Base-by-base conservation (phyloP, 2,113 vertebrate species). In the Bujurquina vittata region DNA sequence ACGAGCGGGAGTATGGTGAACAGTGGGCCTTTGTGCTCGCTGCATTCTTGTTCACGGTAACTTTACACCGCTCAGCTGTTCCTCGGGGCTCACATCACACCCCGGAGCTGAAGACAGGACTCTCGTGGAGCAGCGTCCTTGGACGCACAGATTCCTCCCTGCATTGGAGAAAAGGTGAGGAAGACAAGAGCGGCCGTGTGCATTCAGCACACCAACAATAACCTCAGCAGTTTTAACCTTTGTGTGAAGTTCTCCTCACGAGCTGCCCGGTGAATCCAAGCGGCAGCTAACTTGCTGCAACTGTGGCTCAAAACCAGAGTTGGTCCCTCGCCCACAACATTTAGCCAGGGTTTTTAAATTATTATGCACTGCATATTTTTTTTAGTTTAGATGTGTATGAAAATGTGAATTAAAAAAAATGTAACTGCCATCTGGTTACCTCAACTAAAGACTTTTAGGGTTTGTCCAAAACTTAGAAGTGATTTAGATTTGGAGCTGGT, bases 11-110 rank as follows among this genome's bases (percentile, higher is more conserved):
- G 55, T 23, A 10, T 52, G 52, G 75, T 84, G 65, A 91, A 94
- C 91, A 94, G 87, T 85, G n/a, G 89, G 81, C 37, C 80, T 82
- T 93, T 92, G 89, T 95, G 65, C 84, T 83, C 75, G 1, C 74
- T 40, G 82, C 88, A 89, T 93, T 92, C 90, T 91, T 84, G 63
- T 79, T 84, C 89, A 77, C 76, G 56, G 93, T 92, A 94, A 94
- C 90, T 76, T 90, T 84, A 95, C 84, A 93, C 94, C 89, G 4
- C 84, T 93, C 94, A 94, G 94, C 93, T 95, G 94, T 91, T 92
- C 87, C 76, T 80, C 69, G 0, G 84, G 65, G 80, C 80, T 80
- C 75, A 56, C 17, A 75, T 82, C 83, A 83, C 52, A 62, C 79
- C 80, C 83, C 22, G 1, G 35, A 73, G 88, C 80, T 75, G 84